These are phyloP conservation scores for Bombus haemorrhoidalis DNA, from an alignment of 1,140 invertebrate species.

Conservation along the genomic window DNA sequence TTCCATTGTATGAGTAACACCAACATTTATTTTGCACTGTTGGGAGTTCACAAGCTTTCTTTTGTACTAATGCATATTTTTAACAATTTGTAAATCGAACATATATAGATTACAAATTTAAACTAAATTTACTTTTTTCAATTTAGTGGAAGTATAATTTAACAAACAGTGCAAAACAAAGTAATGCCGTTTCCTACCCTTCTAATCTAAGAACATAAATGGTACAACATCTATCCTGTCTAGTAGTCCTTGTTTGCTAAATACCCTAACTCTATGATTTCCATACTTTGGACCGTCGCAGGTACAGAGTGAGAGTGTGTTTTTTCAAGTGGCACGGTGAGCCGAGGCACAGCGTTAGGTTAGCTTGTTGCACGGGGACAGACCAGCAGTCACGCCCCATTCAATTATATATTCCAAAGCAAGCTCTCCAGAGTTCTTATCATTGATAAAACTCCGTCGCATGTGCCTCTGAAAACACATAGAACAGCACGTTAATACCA, in stretches of 20 bases:
- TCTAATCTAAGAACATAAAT: slow-evolving; percentile 64
- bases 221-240: slow-evolving; percentile 61
- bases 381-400: slow-evolving; percentile 78
- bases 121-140: background rate
- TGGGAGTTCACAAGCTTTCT: slow-evolving; percentile 12
- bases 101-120: background rate
- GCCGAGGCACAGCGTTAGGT: slow-evolving; percentile 81
- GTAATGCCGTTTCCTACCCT: slow-evolving; percentile 68
- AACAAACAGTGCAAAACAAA: slow-evolving; percentile 75
- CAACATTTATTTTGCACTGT: slow-evolving; percentile 73
- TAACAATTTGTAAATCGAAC: background rate
- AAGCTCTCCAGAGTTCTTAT: slow-evolving; percentile 81
- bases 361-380: slow-evolving; percentile 78
- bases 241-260: slow-evolving; percentile 64
- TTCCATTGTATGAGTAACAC: slow-evolving; percentile 71
- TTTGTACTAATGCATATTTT: background rate
- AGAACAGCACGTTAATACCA: slow-evolving; percentile 83
- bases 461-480: slow-evolving; percentile 83
- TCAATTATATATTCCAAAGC: slow-evolving; percentile 79
- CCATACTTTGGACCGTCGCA: slow-evolving; percentile 82
- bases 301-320: slow-evolving; percentile 82
- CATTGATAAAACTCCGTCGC: slow-evolving; percentile 81
- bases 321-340: slow-evolving; percentile 79
- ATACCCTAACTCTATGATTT: slow-evolving; percentile 77
- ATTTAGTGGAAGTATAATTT: slow-evolving; percentile 55